Conservation (phyloP, 2,888 invertebrate species). For the Tachina fera region DNA sequence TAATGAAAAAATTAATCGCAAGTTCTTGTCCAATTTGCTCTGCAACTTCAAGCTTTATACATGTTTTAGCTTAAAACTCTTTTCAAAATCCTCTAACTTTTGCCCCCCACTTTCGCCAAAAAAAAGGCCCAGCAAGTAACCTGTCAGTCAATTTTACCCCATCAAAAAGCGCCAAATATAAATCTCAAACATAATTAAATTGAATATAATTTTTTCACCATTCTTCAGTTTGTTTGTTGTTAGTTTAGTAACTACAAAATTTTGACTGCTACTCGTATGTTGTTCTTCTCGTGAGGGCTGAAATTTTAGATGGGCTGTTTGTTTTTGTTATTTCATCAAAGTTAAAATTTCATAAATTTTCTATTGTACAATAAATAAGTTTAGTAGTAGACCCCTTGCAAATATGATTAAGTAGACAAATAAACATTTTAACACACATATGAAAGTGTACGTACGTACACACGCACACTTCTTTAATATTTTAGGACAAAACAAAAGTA, state of each 20-base stretch:
- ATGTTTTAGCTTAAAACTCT: no score
- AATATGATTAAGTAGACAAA: conserved; percentile 69
- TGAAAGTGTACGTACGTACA: no score
- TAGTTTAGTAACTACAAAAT: conserved; percentile 3
- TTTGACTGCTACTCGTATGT: conserved; percentile 5
- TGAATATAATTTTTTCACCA: conserved; percentile 1
- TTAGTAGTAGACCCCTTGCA: conserved; percentile 51
- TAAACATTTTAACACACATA: conserved; percentile 31
- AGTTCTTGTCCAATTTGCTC: no score
- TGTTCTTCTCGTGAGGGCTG: conserved; percentile 18
- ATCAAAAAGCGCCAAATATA: conserved; percentile 15
- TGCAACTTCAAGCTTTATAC: no score
- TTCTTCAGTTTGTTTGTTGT: neutral
- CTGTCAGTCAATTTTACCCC: conserved; percentile 1
- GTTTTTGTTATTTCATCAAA: conserved; percentile 53
- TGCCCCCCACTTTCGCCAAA: neutral
- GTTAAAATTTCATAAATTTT: conserved; percentile 59
- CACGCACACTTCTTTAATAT: conserved; percentile 5
- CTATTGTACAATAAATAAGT: conserved; percentile 30
- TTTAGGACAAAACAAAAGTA: conserved; percentile 8
- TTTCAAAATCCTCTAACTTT: neutral
- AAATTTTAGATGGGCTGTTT: conserved; percentile 22
- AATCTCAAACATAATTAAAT: conserved; percentile 32
- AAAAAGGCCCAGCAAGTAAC: neutral
- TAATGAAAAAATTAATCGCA: no score